Base-by-base conservation (phyloP, 2,888 invertebrate genomes). In the Papilio protenor region DNA sequence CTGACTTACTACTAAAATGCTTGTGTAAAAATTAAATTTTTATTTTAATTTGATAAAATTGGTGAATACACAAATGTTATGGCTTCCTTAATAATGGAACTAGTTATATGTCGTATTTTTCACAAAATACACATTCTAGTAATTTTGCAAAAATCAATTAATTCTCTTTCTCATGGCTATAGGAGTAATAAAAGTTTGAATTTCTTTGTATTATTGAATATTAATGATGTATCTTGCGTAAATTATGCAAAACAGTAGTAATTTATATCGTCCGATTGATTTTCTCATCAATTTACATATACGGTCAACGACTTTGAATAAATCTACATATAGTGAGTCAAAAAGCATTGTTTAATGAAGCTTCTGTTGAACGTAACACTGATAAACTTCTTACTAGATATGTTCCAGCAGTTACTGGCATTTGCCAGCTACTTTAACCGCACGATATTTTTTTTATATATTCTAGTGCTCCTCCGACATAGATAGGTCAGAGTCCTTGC, bases 211-310 rank as follows among this genome's bases (percentile, higher is more conserved):
- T 23, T 77, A 27, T 21, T 33, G 52, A 71, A 33, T 52, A 52
- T 76, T 64, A 33, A 52, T 66, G 16, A 40, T 45, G 55, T 55
- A 73, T 33, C 23, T 55, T 45, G 77, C 40, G n/a, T 66, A 77
- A 64, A 45, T 61, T 74, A 64, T 47, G 47, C 47, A 77, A 69
- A 23, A 23, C 14, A 11, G 27, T 45, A 59, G 59, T 40, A 73
- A 77, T 77, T 77, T 47, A 59, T 69, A 47, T 55, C 69, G 57
- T 23, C 57, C 57, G 57, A 77, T 61, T 61, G 74, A 71, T 77
- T 77, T 74, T 74, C 71, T 61, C 74, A 75, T 49, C 47, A 16
- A 77, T 74, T 74, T 70, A 59, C 61, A 74, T 75, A 75, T 45
- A 23, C 33, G 16, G 49, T 70, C 66, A 55, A 52, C n/a, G 27